phyloP scores from a whole-genome alignment of 1,140 invertebrate species.

The Penaeus japonicus region DNA sequence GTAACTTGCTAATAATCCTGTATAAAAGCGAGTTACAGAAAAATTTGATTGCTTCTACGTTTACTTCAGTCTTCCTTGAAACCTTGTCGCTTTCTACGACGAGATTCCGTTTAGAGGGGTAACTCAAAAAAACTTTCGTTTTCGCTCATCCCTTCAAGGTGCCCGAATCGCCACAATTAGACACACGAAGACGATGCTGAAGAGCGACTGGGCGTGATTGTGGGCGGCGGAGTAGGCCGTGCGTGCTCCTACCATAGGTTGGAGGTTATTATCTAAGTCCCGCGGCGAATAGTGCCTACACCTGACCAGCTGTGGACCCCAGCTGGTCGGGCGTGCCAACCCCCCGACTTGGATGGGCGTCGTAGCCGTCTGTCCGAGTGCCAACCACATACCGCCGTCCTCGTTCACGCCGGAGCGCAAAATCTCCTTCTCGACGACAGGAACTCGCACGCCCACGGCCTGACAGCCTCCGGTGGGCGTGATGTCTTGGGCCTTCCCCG shows the following conservation, averaged over 20 bases:
- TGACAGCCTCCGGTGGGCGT: conserved; percentile 29
- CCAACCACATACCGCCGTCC: conserved; percentile 29
- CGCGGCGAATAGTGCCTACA: not conserved
- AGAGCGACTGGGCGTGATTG: not conserved
- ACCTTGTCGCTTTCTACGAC: no score
- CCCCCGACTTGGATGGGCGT: not conserved
- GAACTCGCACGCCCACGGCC: conserved; percentile 34
- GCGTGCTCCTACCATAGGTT: conserved; percentile 35
- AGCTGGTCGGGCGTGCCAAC: conserved; percentile 24
- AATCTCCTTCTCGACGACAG: conserved; percentile 31
- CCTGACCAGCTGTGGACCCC: conserved; percentile 23
- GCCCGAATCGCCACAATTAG: no score
- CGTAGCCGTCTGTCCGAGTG: conserved; percentile 32
- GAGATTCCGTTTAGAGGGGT: no score
- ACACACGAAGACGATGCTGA: not conserved
- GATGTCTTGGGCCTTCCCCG: conserved; percentile 25
- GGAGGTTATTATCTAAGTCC: conserved; percentile 16
- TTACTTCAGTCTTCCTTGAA: no score
- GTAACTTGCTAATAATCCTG: no score
- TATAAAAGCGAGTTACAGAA: no score
- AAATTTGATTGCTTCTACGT: no score
- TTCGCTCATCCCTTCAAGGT: no score
- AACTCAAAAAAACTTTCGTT: no score
- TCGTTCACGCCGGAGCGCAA: conserved; percentile 37
- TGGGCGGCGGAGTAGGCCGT: conserved; percentile 19